These are phyloP conservation scores for Amiota communis DNA, from an alignment of 2,888 invertebrate genomes.

Conservation along the genomic window DNA sequence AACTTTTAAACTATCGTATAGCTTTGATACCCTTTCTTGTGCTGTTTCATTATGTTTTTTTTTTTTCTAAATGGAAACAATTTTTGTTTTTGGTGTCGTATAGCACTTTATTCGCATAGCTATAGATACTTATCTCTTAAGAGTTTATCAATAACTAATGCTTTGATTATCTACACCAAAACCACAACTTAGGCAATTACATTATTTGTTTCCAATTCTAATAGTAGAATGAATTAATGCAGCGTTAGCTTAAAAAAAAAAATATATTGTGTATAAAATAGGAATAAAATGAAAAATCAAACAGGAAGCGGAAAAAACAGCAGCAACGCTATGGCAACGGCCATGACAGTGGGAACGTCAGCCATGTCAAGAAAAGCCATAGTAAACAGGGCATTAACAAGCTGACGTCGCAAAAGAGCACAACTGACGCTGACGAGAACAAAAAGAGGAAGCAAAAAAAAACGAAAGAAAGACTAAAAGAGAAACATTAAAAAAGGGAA, in stretches of 20 bases:
- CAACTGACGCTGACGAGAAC: conserved; percentile 3
- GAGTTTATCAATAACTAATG: too few species aligned
- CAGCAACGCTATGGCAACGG: background rate
- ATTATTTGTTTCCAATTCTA: too few species aligned
- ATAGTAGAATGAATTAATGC: background rate
- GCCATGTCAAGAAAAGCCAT: background rate
- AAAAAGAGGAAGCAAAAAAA: background rate
- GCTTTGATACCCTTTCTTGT: too few species aligned
- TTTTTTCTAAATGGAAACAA: too few species aligned
- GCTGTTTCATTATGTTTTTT: too few species aligned
- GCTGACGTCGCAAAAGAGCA: conserved; percentile 28
- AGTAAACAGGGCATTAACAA: conserved; percentile 23
- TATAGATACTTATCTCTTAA: too few species aligned
- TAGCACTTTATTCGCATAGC: too few species aligned
- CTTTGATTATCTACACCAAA: too few species aligned
- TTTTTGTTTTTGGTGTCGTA: too few species aligned
- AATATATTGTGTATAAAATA: background rate
- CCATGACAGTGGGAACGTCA: background rate
- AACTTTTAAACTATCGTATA: too few species aligned
- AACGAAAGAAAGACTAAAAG: background rate
- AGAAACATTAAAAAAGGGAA: background rate
- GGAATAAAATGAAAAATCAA: background rate
- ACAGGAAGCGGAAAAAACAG: conserved; percentile 5
- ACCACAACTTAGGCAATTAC: too few species aligned
- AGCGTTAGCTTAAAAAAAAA: background rate